phyloP scores from a whole-genome alignment of 2,797 vertebrate genomes.

The Eutrigla gurnardus region DNA sequence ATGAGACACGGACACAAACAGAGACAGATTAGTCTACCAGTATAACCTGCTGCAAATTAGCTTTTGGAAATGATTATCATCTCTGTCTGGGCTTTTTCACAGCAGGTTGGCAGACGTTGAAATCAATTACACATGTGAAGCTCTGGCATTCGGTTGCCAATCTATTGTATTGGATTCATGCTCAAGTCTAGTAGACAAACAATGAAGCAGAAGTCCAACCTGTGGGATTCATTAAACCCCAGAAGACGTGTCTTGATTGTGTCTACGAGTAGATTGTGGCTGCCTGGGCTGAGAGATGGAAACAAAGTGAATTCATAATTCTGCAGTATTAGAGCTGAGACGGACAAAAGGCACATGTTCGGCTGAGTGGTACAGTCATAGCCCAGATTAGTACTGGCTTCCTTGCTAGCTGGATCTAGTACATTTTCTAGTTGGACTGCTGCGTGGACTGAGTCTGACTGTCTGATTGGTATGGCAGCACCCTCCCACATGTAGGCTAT shows the following conservation, averaged over 20 bases:
- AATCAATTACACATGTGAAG: conserved; percentile 34
- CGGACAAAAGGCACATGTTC: background rate
- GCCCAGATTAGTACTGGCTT: background rate
- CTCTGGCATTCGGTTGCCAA: background rate
- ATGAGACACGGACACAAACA: background rate
- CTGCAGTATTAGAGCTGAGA: conserved; percentile 2
- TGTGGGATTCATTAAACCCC: conserved; percentile 9
- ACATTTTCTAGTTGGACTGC: no score
- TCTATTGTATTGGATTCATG: background rate
- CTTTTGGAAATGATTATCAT: conserved; percentile 19
- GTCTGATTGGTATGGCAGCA: no score
- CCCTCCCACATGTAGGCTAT: no score
- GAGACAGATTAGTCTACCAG: background rate
- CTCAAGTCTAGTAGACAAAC: background rate
- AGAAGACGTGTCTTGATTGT: conserved; percentile 7
- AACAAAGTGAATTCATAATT: background rate
- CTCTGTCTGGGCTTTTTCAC: conserved; percentile 15
- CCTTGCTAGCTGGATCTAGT: background rate
- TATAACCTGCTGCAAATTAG: conserved; percentile 26
- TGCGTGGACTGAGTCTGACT: no score
- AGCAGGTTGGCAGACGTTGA: conserved; percentile 15
- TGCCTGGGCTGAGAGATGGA: background rate
- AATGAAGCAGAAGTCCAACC: background rate
- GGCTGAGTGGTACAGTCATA: background rate
- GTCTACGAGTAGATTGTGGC: conserved; percentile 27